These are phyloP conservation scores for Cryptus armator DNA, from an alignment of 2,888 invertebrate species.

Conservation along the genomic window DNA sequence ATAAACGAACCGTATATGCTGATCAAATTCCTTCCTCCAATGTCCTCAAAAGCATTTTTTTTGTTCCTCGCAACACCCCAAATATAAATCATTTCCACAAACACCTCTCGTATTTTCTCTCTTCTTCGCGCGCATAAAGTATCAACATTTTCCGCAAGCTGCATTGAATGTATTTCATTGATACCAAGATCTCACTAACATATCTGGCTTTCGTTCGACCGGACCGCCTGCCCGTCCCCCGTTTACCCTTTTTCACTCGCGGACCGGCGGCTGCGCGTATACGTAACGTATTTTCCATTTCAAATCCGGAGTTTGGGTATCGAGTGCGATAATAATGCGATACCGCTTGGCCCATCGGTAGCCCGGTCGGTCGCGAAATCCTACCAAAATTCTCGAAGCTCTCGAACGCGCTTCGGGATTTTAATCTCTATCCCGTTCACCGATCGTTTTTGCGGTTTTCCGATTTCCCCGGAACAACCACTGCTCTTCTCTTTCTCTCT, in stretches of 20 bases:
- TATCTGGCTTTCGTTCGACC: slow-evolving; percentile 43
- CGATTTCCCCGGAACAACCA: slow-evolving; percentile 62
- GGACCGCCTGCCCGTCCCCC: not conserved
- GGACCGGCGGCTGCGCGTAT: slow-evolving; percentile 8
- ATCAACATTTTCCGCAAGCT: slow-evolving; percentile 10
- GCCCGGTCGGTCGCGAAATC: slow-evolving; percentile 50
- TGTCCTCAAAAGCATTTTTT: slow-evolving; percentile 35
- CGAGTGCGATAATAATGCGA: slow-evolving; percentile 72
- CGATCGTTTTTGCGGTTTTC: slow-evolving; percentile 68
- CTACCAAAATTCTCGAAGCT: slow-evolving; percentile 54
- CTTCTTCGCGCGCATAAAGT: slow-evolving; percentile 20
- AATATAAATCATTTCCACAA: not conserved
- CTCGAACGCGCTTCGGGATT: slow-evolving; percentile 59
- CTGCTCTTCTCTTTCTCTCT: slow-evolving; percentile 2
- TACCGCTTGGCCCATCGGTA: slow-evolving; percentile 64
- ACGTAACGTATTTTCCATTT: slow-evolving; percentile 67
- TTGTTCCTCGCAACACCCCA: not conserved
- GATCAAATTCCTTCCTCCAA: slow-evolving; percentile 57
- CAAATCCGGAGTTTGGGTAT: slow-evolving; percentile 46
- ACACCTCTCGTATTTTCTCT: slow-evolving; percentile 28
- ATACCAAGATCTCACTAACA: slow-evolving; percentile 57
- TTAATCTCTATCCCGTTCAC: slow-evolving; percentile 64
- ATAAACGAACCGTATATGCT: not conserved
- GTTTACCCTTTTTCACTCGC: slow-evolving; percentile 9
- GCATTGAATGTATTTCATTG: slow-evolving; percentile 47